phyloP scores from a whole-genome alignment of 1,140 invertebrate species.

The Platyura marginata region DNA sequence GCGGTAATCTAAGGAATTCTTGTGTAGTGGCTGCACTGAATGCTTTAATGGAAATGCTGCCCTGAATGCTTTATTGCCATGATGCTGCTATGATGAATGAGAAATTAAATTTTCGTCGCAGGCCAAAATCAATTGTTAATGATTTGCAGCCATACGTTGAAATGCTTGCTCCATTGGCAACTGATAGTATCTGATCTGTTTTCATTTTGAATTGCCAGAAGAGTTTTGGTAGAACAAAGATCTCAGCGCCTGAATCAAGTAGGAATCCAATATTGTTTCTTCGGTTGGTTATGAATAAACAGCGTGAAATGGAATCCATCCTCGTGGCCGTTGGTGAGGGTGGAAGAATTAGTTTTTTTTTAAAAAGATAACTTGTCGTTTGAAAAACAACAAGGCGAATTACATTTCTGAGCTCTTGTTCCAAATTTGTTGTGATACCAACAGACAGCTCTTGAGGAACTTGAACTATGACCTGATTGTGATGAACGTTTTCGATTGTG shows the following conservation, averaged over 20 bases:
- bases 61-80: slow-evolving; percentile 14
- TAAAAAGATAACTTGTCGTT: no score
- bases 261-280: not conserved
- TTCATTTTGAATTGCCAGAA: not conserved
- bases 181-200: slow-evolving; percentile 1
- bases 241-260: not conserved
- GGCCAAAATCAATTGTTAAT: slow-evolving; percentile 9
- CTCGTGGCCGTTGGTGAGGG: no score
- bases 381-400: no score
- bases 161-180: slow-evolving; percentile 9
- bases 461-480: no score
- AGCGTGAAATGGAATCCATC: no score
- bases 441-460: no score
- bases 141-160: slow-evolving; percentile 8
- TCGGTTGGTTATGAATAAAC: not conserved
- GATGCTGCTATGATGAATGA: slow-evolving; percentile 14
- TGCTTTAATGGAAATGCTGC: slow-evolving; percentile 13
- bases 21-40: slow-evolving; percentile 6
- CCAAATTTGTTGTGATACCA: no score
- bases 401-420: no score
- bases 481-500: no score
- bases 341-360: no score
- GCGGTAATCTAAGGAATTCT: slow-evolving; percentile 25
- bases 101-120: slow-evolving; percentile 11
- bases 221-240: not conserved